Conservation (phyloP, 2,888 invertebrate genomes). For the Bugulina stolonifera region DNA sequence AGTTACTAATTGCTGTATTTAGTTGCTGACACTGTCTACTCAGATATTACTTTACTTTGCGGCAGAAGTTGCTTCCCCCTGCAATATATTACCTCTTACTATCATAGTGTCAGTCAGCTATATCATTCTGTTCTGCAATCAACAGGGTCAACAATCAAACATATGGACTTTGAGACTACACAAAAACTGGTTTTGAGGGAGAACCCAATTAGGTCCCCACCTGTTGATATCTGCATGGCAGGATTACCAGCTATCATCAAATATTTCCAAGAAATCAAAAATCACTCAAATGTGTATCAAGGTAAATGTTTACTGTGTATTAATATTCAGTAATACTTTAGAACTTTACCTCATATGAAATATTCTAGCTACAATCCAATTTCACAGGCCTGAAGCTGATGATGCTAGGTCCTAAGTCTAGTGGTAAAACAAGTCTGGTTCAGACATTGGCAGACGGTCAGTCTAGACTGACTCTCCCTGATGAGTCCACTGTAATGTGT, state of each 20-base stretch:
- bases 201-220: slow-evolving; percentile 46
- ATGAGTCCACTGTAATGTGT: slow-evolving; percentile 40
- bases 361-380: too few relatives aligned
- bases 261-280: slow-evolving; percentile 44
- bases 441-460: slow-evolving; percentile 48
- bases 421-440: slow-evolving; percentile 34
- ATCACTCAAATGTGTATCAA: background rate
- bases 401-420: slow-evolving; percentile 31
- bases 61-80: too few relatives aligned
- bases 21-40: too few relatives aligned
- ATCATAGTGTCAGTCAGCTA: too few relatives aligned
- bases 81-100: too few relatives aligned
- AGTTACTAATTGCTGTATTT: too few relatives aligned
- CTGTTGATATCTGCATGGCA: slow-evolving; percentile 43
- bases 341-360: too few relatives aligned
- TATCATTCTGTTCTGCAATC: too few relatives aligned
- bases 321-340: too few relatives aligned
- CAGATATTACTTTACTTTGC: too few relatives aligned
- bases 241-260: slow-evolving; percentile 45
- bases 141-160: slow-evolving; percentile 41
- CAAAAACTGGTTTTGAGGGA: slow-evolving; percentile 39
- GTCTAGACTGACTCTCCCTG: slow-evolving; percentile 40
- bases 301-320: too few relatives aligned
- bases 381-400: slow-evolving; percentile 34
- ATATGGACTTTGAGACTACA: slow-evolving; percentile 38